Evolutionary conservation across 2,113 vertebrate species (phyloP), one percentile per base, ranked within the genome.

Genomic region (Willisornis vidua): DNA sequence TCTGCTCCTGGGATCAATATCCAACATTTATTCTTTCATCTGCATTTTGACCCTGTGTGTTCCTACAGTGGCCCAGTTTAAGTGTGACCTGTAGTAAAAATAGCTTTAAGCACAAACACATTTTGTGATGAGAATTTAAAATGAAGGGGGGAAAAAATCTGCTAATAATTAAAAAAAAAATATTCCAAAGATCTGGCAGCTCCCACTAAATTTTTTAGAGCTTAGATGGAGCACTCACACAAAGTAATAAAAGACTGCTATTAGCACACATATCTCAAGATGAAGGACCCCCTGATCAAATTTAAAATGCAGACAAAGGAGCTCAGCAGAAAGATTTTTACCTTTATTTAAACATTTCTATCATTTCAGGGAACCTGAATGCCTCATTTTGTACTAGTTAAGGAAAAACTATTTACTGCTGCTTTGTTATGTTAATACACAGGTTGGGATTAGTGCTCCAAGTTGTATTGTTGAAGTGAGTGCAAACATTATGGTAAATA

Each of bases 341-440:
- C n/a, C 15, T 65, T 11, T 76, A 14, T 68, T 95, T 73, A 75
- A 95, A 63, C 37, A 37, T 63, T 90, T 74, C 45, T 63, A n/a
- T n/a, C 12, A 57, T 70, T 80, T 51, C 43, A 59, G 20, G 37
- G 31, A 89, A 78, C 15, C 11, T 45, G 83, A 89, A 83, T 39
- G 18, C 52, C 31, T 87, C 54, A 48, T 91, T 96, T 91, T 78
- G 37, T 33, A 71, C 12, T 37, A 84, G 28, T 54, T 86, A 68
- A 81, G 57, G n/a, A 41, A 77, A 74, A 78, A 14, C 10, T 73
- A 26, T 82, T 92, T 91, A 81, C 22, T 45, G 22, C 25, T 10
- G 37, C 54, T 96, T 95, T 96, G 67, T 90, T 85, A 80, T 85
- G 66, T 35, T 86, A 91, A 95, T 71, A 19, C 43, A 14, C 48